These are phyloP conservation scores for Athetis lepigone DNA, from an alignment of 2,888 invertebrate genomes.

Conservation along the genomic window DNA sequence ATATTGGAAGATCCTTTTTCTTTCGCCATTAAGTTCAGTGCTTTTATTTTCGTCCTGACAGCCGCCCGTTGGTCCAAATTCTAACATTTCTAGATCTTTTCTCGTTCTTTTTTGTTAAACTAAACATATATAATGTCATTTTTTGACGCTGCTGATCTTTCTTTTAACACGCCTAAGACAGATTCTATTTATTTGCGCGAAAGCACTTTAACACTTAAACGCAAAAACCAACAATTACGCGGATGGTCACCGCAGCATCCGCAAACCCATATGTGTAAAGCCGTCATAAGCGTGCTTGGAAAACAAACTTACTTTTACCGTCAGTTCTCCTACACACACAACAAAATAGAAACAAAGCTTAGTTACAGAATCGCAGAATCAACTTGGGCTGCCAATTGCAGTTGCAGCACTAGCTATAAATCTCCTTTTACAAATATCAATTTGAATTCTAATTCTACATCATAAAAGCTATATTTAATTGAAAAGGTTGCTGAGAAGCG, in stretches of 20 bases:
- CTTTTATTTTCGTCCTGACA: background rate
- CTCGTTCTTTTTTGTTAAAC: background rate
- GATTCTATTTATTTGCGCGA: slow-evolving; percentile 56
- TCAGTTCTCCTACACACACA: slow-evolving; percentile 8
- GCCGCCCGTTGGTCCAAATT: no score
- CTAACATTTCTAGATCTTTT: background rate
- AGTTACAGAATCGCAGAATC: slow-evolving; percentile 30
- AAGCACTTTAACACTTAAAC: slow-evolving; percentile 65
- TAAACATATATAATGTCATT: background rate
- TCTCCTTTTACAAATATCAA: slow-evolving; percentile 49
- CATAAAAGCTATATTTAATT: slow-evolving; percentile 53
- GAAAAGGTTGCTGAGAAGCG: slow-evolving; percentile 19
- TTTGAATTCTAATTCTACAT: slow-evolving; percentile 45
- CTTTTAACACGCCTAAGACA: slow-evolving; percentile 35
- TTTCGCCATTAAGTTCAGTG: background rate
- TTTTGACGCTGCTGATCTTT: slow-evolving; percentile 21
- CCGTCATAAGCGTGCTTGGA: slow-evolving; percentile 65
- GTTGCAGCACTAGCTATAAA: slow-evolving; percentile 45
- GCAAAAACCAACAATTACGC: slow-evolving; percentile 70
- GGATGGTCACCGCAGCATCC: slow-evolving; percentile 66
- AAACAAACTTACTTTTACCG: slow-evolving; percentile 45
- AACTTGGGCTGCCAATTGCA: slow-evolving; percentile 40
- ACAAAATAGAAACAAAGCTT: slow-evolving; percentile 22
- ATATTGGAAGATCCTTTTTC: background rate
- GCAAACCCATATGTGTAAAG: slow-evolving; percentile 69